Evolutionary conservation across 2,888 invertebrate species (phyloP).

Genomic region (Eupithecia subfuscata): DNA sequence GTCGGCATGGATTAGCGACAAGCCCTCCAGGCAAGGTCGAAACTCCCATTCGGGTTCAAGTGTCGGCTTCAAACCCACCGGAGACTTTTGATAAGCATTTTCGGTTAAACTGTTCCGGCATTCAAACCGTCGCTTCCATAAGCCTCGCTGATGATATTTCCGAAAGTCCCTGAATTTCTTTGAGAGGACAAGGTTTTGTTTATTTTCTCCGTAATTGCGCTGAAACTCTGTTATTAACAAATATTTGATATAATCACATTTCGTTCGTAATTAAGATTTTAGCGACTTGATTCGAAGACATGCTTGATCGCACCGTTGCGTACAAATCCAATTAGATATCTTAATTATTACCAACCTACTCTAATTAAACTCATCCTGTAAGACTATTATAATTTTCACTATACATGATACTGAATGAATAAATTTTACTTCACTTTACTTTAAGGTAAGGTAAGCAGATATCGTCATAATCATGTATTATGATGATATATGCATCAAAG

Average conservation of each 20-base stretch:
- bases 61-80: background rate
- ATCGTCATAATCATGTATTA: too few relatives aligned
- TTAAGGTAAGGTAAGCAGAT: too few relatives aligned
- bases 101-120: slow-evolving; percentile 1
- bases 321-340: background rate
- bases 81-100: slow-evolving; percentile 3
- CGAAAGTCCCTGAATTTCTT: background rate
- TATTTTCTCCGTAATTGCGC: background rate
- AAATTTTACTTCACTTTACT: too few relatives aligned
- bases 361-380: background rate
- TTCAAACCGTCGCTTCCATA: background rate
- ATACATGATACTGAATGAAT: too few relatives aligned
- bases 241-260: background rate
- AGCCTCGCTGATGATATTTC: background rate
- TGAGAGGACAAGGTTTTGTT: background rate
- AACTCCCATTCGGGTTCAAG: background rate
- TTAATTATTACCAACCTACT: background rate
- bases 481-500: background rate
- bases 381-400: slow-evolving; percentile 5
- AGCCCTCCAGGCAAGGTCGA: background rate
- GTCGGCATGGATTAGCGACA: background rate
- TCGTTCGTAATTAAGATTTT: slow-evolving; percentile 1
- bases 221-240: background rate
- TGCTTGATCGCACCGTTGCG: background rate
- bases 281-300: background rate